Base-by-base conservation (phyloP, 64 coral and sea anemone species). In the Montipora efflorescens region DNA sequence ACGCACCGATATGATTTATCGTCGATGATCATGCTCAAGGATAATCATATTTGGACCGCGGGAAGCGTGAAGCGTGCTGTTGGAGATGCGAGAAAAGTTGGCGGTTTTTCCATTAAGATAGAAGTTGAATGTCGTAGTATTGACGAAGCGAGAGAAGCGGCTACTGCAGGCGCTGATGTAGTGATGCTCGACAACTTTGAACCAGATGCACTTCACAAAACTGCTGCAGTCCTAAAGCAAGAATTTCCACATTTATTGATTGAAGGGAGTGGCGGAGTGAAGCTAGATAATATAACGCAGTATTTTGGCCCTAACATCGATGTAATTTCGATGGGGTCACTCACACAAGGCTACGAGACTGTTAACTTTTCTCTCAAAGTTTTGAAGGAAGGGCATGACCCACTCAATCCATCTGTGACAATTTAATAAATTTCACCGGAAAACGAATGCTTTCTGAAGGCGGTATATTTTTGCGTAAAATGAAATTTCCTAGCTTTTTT, bases 11-110 rank as follows among this genome's bases (percentile, higher is more conserved):
- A 92, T 92, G 98, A 99, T 55, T 87, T 96, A 19, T 99, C 98
- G 2, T 94, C 98, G 1, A 96, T 99, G 98, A 92, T 99, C 61
- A 99, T 99, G 98, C 91, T 99, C 8, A 99, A 99, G 90, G 98
- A 99, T 48, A 99, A 99, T 52, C 98, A 99, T 55, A 96, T 99
- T 69, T 99, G 98, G 98, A 94, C 88, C 16, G 90, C 90, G 11
- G 98, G 98, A 47, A 94, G 83, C 75, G 81, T 99, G 13, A 75
- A 11, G 7, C 81, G 77, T n/a, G 98, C 98, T 44, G 98, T 99
- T 18, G 47, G 86, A 74, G 91, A 91, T 20, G 98, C 98, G 75
- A 92, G 92, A 64, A 92, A 47, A 74, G 92, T 94, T 13, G 98
- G 98, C 10, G 98, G 98, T 49, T 99, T 99, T 57, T 96, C 92